Evolutionary conservation across 2,888 invertebrate species (phyloP).

Genomic region (Drosophila nr. perissopoda): DNA sequence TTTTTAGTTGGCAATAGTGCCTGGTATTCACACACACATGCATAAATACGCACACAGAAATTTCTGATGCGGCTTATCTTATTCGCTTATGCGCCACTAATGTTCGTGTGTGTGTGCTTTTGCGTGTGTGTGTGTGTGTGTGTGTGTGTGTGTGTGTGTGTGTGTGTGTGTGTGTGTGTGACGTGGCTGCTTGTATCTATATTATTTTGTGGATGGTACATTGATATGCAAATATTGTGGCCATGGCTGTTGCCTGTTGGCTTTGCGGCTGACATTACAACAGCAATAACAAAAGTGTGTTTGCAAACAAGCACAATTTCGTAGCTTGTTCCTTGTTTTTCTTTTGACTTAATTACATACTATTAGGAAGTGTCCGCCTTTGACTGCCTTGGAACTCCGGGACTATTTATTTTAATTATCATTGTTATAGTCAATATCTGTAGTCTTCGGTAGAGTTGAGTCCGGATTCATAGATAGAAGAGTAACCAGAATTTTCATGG

Average conservation of each 20-base stretch:
- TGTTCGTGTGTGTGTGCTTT: background rate
- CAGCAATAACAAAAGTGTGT: background rate
- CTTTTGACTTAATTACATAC: background rate
- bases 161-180: background rate
- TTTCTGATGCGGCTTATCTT: slow-evolving; percentile 54
- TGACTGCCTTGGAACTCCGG: background rate
- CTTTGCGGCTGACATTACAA: slow-evolving; percentile 35
- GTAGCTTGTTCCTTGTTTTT: background rate
- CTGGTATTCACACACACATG: background rate
- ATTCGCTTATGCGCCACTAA: slow-evolving; percentile 33
- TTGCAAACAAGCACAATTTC: background rate
- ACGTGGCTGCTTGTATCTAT: background rate
- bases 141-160: background rate
- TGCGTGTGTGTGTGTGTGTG: slow-evolving; percentile 4
- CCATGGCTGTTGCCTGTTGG: slow-evolving; percentile 47
- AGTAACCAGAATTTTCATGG: background rate
- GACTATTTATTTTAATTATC: too few relatives aligned
- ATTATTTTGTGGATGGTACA: slow-evolving; percentile 27
- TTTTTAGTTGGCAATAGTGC: slow-evolving; percentile 27
- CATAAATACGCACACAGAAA: slow-evolving; percentile 14
- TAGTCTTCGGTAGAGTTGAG: too few relatives aligned
- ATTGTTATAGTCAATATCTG: too few relatives aligned
- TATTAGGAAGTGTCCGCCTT: background rate
- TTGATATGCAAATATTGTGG: slow-evolving; percentile 67
- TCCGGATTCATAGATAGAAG: too few relatives aligned